These are phyloP conservation scores for Habroteleia sp. DNA, from an alignment of 2,888 invertebrate species.

Conservation along the genomic window DNA sequence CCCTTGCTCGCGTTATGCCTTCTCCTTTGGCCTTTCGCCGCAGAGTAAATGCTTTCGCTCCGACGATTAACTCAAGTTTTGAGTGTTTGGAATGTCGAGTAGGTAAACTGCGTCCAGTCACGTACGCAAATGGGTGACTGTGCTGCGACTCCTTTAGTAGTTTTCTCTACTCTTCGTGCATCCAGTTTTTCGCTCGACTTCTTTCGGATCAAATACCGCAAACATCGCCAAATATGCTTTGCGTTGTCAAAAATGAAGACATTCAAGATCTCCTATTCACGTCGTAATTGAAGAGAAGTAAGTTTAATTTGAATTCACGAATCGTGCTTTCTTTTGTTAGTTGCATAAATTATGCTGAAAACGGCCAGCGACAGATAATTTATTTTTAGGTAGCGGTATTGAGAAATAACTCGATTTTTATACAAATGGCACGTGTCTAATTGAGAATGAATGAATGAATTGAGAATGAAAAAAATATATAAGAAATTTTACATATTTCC, in stretches of 20 bases:
- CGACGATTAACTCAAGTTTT: conserved; percentile 75
- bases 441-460: no score
- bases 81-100: conserved; percentile 74
- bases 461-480: no score
- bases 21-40: conserved; percentile 55
- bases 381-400: no score
- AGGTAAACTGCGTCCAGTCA: conserved; percentile 73
- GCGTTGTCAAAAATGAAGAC: conserved; percentile 17
- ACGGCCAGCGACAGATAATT: no score
- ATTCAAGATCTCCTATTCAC: no score
- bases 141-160: conserved; percentile 57
- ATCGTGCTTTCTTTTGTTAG: no score
- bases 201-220: conserved; percentile 41
- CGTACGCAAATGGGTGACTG: conserved; percentile 69
- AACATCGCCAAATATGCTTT: conserved; percentile 3
- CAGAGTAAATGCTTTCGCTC: conserved; percentile 72
- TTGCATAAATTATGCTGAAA: no score
- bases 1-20: conserved; percentile 27
- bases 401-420: no score
- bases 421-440: no score
- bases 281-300: no score
- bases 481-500: no score
- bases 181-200: conserved; percentile 43
- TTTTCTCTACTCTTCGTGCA: conserved; percentile 40
- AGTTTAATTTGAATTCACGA: no score